A percentile compares a stretch with the other conserved stretches of the same genome.
These are phyloP conservation scores for Cerastis leucographa DNA, from an alignment of 2,888 invertebrate genomes.

Conservation along the genomic window DNA sequence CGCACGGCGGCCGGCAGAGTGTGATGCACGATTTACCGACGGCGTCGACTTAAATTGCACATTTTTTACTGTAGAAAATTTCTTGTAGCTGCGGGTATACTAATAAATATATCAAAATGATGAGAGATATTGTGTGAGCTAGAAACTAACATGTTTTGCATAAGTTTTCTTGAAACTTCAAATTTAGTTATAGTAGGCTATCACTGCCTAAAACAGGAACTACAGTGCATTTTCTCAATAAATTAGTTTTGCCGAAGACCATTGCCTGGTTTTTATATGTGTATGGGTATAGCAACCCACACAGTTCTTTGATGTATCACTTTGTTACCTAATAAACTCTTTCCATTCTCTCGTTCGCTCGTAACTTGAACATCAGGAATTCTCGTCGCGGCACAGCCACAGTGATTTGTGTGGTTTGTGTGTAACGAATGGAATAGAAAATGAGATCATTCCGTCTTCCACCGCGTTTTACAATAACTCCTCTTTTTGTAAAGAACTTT, in stretches of 20 bases:
- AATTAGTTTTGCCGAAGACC: background rate
- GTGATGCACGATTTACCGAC: too few relatives aligned
- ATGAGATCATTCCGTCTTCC: constrained; percentile 82
- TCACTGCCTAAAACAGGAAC: too few relatives aligned
- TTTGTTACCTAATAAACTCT: constrained; percentile 1
- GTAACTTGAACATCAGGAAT: constrained; percentile 52
- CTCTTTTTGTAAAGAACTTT: constrained; percentile 55
- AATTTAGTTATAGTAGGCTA: too few relatives aligned
- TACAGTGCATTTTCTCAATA: background rate
- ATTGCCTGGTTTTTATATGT: background rate
- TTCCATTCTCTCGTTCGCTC: constrained; percentile 22
- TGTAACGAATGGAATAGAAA: constrained; percentile 84
- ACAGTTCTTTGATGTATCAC: background rate
- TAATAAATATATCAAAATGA: too few relatives aligned
- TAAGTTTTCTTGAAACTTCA: too few relatives aligned
- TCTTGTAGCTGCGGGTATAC: too few relatives aligned
- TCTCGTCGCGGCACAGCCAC: constrained; percentile 69
- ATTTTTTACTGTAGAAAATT: too few relatives aligned
- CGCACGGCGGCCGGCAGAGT: too few relatives aligned
- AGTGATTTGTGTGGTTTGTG: constrained; percentile 82
- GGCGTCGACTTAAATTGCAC: too few relatives aligned
- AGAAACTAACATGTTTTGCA: too few relatives aligned
- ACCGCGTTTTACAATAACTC: constrained; percentile 69
- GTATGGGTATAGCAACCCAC: background rate
- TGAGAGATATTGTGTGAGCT: too few relatives aligned